phyloP scores from a whole-genome alignment of 2,888 invertebrate genomes.

The Caenorhabditis macrosperma region DNA sequence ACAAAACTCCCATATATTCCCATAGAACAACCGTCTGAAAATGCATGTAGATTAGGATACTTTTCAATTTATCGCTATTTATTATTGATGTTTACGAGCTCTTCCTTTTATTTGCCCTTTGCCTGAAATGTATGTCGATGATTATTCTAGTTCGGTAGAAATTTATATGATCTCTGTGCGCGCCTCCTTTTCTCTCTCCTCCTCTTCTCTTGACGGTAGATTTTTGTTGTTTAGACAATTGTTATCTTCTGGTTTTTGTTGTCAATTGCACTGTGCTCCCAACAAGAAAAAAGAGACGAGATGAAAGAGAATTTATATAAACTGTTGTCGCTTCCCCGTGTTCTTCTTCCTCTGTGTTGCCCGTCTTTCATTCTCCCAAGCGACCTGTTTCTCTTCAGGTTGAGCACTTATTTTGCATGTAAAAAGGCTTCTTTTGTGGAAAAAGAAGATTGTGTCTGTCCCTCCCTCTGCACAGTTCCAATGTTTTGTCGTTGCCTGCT shows the following conservation, averaged over 20 bases:
- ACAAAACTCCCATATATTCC: conserved; percentile 1
- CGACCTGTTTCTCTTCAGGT: background rate
- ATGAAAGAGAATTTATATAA: background rate
- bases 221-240: background rate
- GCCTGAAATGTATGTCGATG: conserved; percentile 2
- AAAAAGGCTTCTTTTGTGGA: background rate
- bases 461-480: too few species aligned
- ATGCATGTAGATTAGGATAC: conserved; percentile 42
- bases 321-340: background rate
- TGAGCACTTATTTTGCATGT: background rate
- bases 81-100: conserved; percentile 3
- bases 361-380: background rate
- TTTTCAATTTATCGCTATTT: conserved; percentile 12
- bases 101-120: background rate
- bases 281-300: background rate
- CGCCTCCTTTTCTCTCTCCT: background rate
- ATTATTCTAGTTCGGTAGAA: conserved; percentile 31
- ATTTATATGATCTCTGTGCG: conserved; percentile 29
- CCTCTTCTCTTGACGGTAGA: background rate
- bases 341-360: background rate
- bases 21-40: background rate
- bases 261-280: background rate
- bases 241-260: background rate
- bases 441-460: too few species aligned
- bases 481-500: too few species aligned